Evolutionary conservation across 1,140 invertebrate species (phyloP), one percentile per base, ranked within the genome.

Genomic region (Ips nitidus): DNA sequence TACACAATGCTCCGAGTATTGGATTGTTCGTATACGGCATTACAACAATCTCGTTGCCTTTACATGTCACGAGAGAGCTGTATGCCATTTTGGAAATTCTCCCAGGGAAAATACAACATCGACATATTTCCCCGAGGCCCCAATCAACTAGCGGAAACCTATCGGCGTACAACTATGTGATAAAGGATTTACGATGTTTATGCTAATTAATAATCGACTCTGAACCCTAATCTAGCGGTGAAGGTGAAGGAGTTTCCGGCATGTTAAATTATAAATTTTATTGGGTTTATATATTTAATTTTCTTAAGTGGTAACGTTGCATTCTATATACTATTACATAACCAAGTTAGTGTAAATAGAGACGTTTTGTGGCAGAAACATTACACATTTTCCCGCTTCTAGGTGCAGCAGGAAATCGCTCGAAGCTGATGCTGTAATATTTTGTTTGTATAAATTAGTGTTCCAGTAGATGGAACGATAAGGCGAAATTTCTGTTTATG

Each of bases 21-120:
- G 41, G n/a, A 61, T 61, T 61, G 59, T 61, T 61, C 59, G 41
- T 8, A 36, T 37, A 43, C 59, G 59, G 22, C 59, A 61, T 61
- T 61, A 61, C 59, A 47, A 47, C 59, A 61, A 61, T 61, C 59
- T 61, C 59, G 42, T 40, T 47, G 59, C 59, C 41, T 61, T 61
- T 61, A 61, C 42, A 61, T 61, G 59, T 40, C 42, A 61, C 59
- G 41, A 22, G 59, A 61, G 59, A 37, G n/a, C 59, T 39, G 59
- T 38, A 8, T 36, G 59, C 59, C 43, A 61, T 61, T 61, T 38
- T 61, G 59, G 59, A 61, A 61, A 61, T 61, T 61, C 59, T 61
- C 59, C 59, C 47, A 45, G 59, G 59, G 59, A 61, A 61, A 61
- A 61, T 61, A 43, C 59, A 38, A 43, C n/a, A 61, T 45, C 59